These are phyloP conservation scores for Martes flavigula DNA, from an alignment of 2,797 vertebrate genomes.

Conservation along the genomic window DNA sequence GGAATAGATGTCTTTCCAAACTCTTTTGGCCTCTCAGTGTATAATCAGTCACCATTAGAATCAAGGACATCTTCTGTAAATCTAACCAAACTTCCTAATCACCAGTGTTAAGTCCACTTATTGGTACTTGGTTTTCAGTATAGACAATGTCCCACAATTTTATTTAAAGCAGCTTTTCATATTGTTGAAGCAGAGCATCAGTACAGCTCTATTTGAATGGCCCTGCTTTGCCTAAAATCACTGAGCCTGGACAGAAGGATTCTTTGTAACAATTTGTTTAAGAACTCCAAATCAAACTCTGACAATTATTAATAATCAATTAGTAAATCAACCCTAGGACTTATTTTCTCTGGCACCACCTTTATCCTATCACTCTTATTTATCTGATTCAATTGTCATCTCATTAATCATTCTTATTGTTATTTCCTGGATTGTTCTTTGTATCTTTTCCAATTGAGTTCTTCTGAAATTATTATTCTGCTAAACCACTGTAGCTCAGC, in stretches of 20 bases:
- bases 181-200: background rate
- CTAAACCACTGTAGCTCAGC: background rate
- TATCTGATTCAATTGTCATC: background rate
- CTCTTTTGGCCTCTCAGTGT: background rate
- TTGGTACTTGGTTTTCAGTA: background rate
- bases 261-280: background rate
- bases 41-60: background rate
- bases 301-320: background rate
- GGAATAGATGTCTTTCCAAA: background rate
- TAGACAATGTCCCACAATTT: background rate
- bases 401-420: constrained; percentile 2
- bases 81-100: background rate
- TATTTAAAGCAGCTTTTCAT: background rate
- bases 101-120: background rate
- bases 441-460: constrained; percentile 14
- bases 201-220: background rate
- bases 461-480: background rate
- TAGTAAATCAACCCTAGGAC: background rate
- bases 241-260: background rate
- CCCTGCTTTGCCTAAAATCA: background rate
- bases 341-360: background rate
- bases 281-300: background rate
- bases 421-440: constrained; percentile 7
- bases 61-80: background rate
- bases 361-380: background rate